Percentiles rank a stretch among this genome's conserved stretches.
These are phyloP conservation scores for Epizoanthus ramosus DNA, from an alignment of 92 coral and sea anemone genomes.

Conservation along the genomic window DNA sequence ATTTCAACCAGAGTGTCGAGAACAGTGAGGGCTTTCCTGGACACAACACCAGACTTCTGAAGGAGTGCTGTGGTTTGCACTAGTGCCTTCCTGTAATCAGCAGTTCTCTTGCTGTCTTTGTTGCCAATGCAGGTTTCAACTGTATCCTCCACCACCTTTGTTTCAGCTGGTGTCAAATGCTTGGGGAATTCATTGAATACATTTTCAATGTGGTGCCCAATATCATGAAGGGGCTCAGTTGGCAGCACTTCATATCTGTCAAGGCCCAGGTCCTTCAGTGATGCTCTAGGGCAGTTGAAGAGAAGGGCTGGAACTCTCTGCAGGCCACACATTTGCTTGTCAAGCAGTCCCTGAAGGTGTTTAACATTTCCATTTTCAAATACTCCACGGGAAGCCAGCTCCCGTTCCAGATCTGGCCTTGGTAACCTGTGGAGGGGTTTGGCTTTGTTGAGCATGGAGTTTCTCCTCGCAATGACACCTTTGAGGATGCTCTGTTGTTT, in stretches of 20 bases:
- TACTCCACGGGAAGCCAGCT: conserved; percentile 44
- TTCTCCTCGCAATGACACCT: background rate
- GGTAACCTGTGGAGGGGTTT: conserved; percentile 29
- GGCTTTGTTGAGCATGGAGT: conserved; percentile 17
- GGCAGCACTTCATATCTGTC: background rate
- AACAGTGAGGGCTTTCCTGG: conserved; percentile 43
- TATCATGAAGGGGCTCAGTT: background rate
- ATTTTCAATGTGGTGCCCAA: background rate
- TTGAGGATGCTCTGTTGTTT: conserved; percentile 17
- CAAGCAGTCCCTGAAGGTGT: too few relatives aligned
- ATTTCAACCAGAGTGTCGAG: conserved; percentile 52
- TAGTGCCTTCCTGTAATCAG: conserved; percentile 52
- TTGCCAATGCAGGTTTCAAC: conserved; percentile 26
- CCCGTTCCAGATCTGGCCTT: conserved; percentile 34
- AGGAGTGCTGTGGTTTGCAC: conserved; percentile 50
- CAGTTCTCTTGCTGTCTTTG: conserved; percentile 61
- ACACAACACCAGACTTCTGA: conserved; percentile 41
- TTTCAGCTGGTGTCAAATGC: too few relatives aligned
- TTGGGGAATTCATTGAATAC: background rate
- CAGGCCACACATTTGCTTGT: too few relatives aligned
- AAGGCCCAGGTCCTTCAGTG: too few relatives aligned
- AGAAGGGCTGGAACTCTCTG: too few relatives aligned
- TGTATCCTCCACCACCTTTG: conserved; percentile 36
- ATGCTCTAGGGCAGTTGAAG: too few relatives aligned
- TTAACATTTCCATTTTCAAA: conserved; percentile 32